phyloP scores from a whole-genome alignment of 2,113 vertebrate species.

The Lampris megalopsis region DNA sequence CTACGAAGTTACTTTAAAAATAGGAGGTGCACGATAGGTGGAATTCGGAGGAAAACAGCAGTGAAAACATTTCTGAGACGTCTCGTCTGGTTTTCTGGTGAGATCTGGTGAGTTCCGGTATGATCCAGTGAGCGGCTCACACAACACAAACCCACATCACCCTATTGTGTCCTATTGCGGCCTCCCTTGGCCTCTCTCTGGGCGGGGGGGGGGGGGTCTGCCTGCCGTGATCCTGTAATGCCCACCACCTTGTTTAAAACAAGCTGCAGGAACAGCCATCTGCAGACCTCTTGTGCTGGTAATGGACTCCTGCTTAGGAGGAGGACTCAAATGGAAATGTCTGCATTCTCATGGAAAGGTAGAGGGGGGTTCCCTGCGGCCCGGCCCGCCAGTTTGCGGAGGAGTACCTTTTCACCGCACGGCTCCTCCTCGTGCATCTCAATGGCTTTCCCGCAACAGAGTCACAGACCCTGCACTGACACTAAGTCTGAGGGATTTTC shows the following conservation, averaged over 20 bases:
- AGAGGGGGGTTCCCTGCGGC: conserved; percentile 15
- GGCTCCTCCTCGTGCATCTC: conserved; percentile 61
- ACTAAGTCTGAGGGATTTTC: conserved; percentile 45
- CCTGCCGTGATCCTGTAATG: conserved; percentile 55
- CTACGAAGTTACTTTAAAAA: background rate
- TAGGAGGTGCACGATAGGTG: background rate
- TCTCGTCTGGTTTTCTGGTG: conserved; percentile 11
- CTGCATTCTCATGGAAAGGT: conserved; percentile 66
- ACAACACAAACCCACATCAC: background rate
- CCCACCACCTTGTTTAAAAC: conserved; percentile 14
- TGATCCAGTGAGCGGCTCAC: background rate
- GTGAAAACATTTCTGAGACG: background rate
- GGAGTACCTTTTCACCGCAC: conserved; percentile 50
- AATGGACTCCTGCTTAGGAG: conserved; percentile 56
- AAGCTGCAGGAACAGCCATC: conserved; percentile 61
- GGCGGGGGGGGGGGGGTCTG: conserved; percentile 1
- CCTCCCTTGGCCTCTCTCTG: conserved; percentile 40
- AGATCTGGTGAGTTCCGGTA: conserved; percentile 23
- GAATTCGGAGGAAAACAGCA: conserved; percentile 49
- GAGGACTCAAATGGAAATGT: conserved; percentile 71
- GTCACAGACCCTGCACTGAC: conserved; percentile 39
- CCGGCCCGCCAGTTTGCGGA: conserved; percentile 23
- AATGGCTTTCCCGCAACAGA: conserved; percentile 49
- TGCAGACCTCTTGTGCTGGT: conserved; percentile 73
- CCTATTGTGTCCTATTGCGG: conserved; percentile 34